Conservation (phyloP, 1,140 invertebrate species). For the Leptinotarsa defecta region DNA sequence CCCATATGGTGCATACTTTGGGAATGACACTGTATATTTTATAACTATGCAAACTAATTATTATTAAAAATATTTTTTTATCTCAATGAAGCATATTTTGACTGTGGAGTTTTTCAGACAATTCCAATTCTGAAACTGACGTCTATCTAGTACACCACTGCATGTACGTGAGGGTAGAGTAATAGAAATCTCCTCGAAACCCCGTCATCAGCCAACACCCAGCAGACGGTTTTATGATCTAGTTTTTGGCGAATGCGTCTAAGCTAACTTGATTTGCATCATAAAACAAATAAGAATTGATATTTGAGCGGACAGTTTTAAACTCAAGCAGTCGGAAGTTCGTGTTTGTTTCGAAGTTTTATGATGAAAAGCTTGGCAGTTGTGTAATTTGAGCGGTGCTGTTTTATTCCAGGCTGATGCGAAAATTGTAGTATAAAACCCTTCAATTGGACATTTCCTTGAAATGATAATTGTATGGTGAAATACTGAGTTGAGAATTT, state of each 20-base stretch:
- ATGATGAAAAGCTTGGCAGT: not conserved
- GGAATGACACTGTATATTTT: too few relatives aligned
- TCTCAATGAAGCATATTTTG: too few relatives aligned
- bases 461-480: too few relatives aligned
- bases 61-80: too few relatives aligned
- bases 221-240: constrained; percentile 3
- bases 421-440: too few relatives aligned
- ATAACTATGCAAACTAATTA: too few relatives aligned
- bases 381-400: not conserved
- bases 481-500: too few relatives aligned
- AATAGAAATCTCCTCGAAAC: not conserved
- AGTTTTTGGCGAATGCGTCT: constrained; percentile 5
- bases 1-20: too few relatives aligned
- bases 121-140: too few relatives aligned
- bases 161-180: not conserved
- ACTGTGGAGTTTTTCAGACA: too few relatives aligned
- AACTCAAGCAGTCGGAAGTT: not conserved
- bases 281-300: constrained; percentile 9
- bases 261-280: constrained; percentile 6
- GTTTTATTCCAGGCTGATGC: not conserved
- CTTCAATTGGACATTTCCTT: too few relatives aligned
- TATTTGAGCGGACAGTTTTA: not conserved
- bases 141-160: not conserved
- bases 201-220: not conserved
- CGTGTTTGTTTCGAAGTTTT: not conserved